A percentile compares a stretch with the other conserved stretches of the same genome.
These are phyloP conservation scores for Microplitis demolitor DNA, from an alignment of 1,140 invertebrate genomes.

Conservation along the genomic window DNA sequence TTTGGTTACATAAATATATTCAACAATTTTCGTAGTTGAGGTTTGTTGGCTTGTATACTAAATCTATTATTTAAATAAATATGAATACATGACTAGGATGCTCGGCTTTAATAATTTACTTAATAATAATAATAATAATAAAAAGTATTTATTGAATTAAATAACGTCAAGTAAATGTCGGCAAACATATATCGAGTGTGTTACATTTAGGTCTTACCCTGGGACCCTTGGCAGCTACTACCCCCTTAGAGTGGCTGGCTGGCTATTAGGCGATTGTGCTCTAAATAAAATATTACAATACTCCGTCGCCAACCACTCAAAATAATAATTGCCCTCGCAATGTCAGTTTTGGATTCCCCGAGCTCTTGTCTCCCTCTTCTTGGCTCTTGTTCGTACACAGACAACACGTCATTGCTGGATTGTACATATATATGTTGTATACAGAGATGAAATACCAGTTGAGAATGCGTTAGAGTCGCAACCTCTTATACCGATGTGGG, in stretches of 20 bases:
- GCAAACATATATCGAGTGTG: conserved; percentile 5
- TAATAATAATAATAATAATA: no score
- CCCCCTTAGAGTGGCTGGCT: conserved; percentile 6
- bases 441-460: background rate
- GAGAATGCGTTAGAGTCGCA: conserved; percentile 4
- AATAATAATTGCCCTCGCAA: conserved; percentile 27
- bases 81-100: no score
- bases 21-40: no score
- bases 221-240: background rate
- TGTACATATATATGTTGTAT: no score
- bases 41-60: no score
- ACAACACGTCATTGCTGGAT: background rate
- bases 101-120: no score
- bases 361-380: background rate
- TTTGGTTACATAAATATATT: no score
- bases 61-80: no score
- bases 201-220: background rate
- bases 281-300: conserved; percentile 26
- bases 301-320: conserved; percentile 25
- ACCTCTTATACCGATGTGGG: background rate
- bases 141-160: background rate
- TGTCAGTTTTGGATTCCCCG: background rate
- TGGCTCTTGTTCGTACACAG: background rate
- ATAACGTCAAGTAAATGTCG: background rate
- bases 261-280: conserved; percentile 29